Conservation (phyloP, 2,888 invertebrate genomes). For the Agonopterix arenella region DNA sequence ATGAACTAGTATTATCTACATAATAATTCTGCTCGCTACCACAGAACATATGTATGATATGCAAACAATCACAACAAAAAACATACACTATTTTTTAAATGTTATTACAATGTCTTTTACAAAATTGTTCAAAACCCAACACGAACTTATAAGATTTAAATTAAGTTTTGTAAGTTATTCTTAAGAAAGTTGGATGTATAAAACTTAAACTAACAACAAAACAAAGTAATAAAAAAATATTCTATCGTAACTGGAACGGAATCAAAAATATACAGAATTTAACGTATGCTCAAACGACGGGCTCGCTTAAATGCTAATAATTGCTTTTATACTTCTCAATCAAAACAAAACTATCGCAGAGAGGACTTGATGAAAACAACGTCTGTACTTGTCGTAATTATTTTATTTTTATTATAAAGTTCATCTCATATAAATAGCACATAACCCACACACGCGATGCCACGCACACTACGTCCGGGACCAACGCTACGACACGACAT, state of each 20-base stretch:
- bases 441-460: conserved; percentile 62
- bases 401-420: conserved; percentile 74
- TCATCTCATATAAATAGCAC: conserved; percentile 74
- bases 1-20: conserved; percentile 22
- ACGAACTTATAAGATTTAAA: conserved; percentile 27
- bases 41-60: conserved; percentile 25
- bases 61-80: conserved; percentile 30
- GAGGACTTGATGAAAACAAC: conserved; percentile 27
- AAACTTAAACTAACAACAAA: conserved; percentile 25
- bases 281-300: too few species aligned
- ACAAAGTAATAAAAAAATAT: conserved; percentile 10
- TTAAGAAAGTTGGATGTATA: conserved; percentile 36
- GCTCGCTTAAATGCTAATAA: too few species aligned
- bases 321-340: background rate
- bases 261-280: conserved; percentile 13
- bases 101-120: conserved; percentile 21
- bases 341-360: background rate
- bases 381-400: conserved; percentile 53
- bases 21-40: conserved; percentile 20
- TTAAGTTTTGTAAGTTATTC: conserved; percentile 33
- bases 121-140: conserved; percentile 27
- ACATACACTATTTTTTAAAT: conserved; percentile 18
- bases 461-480: conserved; percentile 25
- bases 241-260: conserved; percentile 12
- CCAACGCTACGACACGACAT: background rate